Percentiles rank a stretch among this genome's conserved stretches.
phyloP scores from a whole-genome alignment of 2,113 vertebrate species.

The Psilopsiagon aymara region DNA sequence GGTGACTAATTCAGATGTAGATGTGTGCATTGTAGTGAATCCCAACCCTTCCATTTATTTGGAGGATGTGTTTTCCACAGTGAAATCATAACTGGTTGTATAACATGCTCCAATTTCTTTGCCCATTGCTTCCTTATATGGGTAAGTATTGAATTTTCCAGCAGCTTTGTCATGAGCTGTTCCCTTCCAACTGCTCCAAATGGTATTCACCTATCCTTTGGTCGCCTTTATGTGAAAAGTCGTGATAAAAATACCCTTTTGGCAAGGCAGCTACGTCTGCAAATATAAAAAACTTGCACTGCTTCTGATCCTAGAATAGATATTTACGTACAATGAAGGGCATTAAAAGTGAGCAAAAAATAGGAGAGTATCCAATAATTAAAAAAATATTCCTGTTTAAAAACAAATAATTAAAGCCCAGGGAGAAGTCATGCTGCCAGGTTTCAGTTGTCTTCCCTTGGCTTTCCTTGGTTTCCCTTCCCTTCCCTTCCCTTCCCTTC shows the following conservation, averaged over 20 bases:
- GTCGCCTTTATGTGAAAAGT: neutral
- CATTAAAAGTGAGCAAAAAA: neutral
- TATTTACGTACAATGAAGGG: neutral
- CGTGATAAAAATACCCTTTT: neutral
- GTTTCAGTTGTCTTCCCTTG: neutral
- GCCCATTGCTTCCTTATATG: neutral
- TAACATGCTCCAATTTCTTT: neutral
- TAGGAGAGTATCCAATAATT: neutral
- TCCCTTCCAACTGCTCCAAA: neutral
- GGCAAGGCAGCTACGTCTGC: neutral
- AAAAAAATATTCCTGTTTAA: neutral
- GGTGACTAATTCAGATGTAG: neutral
- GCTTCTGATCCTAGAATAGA: neutral
- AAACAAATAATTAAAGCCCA: neutral
- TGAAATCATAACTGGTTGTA: neutral
- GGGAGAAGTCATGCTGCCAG: neutral
- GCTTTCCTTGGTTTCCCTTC: too few relatives aligned
- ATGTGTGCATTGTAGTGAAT: neutral
- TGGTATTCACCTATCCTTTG: neutral
- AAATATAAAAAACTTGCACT: neutral
- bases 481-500: too few relatives aligned
- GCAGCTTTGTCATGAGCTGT: neutral
- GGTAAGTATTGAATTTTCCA: neutral
- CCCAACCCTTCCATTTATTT: neutral
- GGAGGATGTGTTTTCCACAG: neutral